Base-by-base conservation (phyloP, 2,113 vertebrate species). In the Athene noctua region DNA sequence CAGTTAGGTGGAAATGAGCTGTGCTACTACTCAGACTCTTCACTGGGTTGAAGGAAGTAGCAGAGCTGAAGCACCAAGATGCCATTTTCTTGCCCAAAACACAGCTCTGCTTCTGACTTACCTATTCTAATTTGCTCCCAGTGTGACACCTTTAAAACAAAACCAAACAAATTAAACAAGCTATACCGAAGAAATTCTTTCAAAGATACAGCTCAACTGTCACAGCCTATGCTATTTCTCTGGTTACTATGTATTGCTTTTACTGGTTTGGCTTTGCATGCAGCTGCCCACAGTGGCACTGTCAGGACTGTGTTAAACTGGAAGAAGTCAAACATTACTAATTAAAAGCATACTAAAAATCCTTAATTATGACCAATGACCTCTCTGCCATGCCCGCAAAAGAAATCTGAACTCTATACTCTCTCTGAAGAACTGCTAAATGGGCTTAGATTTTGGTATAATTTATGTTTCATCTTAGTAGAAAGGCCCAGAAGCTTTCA, bases 401-500 rank as follows among this genome's bases (percentile, higher is more conserved):
- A 55, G 80, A 92, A 91, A 75, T 32, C 42, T 72, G 75, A 90
- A 38, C 27, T 71, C 51, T 42, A 57, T 49, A 59, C 51, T 80
- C 26, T 70, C 27, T 15, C 55, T 73, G 79, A 89, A 83, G 66
- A 95, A 92, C 63, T 82, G 55, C 54, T 81, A 59, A 92, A n/a
- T 63, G n/a, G n/a, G 3, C 9, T 95, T 91, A 87, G 29, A 58
- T 67, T 95, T 92, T 95, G 59, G 67, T 91, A 79, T 29, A 51
- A 86, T 58, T 94, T 95, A 29, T 87, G 30, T 80, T 96, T 92
- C 73, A 91, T 80, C 51, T 85, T 92, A 83, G 74, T 65, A 86
- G 87, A 75, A 93, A 44, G 21, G 20, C 26, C 42, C 36, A 63
- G 71, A 95, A 83, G 62, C 26, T 74, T 90, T 85, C 47, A 80